phyloP scores from a whole-genome alignment of 2,888 invertebrate genomes.

The Clanis bilineata region DNA sequence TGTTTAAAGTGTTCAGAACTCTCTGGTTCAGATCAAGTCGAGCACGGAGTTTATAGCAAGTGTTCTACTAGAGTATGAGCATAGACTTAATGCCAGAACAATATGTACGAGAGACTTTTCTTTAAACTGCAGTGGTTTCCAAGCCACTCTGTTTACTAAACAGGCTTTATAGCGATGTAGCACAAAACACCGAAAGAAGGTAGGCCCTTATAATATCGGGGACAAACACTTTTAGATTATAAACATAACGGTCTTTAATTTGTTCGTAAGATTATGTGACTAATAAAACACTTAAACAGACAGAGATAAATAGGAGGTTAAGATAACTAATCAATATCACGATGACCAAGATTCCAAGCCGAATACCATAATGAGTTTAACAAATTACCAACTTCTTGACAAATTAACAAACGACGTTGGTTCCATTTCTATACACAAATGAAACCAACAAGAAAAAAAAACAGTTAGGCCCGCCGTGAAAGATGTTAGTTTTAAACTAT shows the following conservation, averaged over 20 bases:
- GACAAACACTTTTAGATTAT: neutral
- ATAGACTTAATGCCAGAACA: too few species aligned
- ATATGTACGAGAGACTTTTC: too few species aligned
- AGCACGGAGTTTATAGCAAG: too few species aligned
- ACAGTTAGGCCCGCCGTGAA: conserved; percentile 30
- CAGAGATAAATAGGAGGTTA: neutral
- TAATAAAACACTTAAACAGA: neutral
- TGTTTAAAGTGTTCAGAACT: too few species aligned
- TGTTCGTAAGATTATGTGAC: neutral
- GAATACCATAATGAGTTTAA: neutral
- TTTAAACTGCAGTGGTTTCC: too few species aligned
- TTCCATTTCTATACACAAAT: conserved; percentile 15
- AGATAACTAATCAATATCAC: conserved; percentile 7
- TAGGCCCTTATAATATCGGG: neutral
- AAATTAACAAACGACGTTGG: conserved; percentile 13
- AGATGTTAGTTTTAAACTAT: conserved; percentile 22
- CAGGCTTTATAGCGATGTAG: neutral
- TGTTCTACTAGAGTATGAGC: too few species aligned
- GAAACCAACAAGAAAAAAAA: conserved; percentile 21
- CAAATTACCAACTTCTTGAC: conserved; percentile 1
- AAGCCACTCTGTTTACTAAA: too few species aligned
- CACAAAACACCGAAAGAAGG: neutral
- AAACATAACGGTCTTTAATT: neutral
- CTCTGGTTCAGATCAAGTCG: too few species aligned
- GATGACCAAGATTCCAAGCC: neutral